Base-by-base conservation (phyloP, 1,140 invertebrate genomes). In the Lamellibrachia luymesi region DNA sequence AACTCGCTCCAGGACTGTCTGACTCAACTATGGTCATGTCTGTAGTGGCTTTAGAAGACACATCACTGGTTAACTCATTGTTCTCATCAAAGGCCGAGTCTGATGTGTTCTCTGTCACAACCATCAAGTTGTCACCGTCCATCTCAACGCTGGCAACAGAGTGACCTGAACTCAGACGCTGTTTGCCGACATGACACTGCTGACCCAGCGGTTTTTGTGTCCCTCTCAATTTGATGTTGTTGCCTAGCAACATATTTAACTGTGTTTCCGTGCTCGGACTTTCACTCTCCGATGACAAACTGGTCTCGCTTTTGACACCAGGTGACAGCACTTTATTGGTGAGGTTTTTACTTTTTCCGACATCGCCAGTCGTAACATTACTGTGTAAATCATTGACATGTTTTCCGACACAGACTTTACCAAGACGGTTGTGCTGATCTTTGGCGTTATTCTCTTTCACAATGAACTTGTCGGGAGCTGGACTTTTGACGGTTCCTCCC, bases 81-180 rank as follows among this genome's bases (percentile, higher is more conserved):
- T 92, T 80, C 2, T 8, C 25, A 22, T 80, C 64, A 51, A 93
- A 91, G 13, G 80, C 25, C 27, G 90, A 93, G 92, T 95, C 95
- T 4, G 64, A 80, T 17, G 95, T 51, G 89, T 95, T 95, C 92
- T 96, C 95, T 27, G 95, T 95, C 2, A 95, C 95, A 38, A 96
- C 95, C 50, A 95, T 95, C n/a, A 96, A 93, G 91, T 95, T 96
- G 93, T 96, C 96, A 50, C 95, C 96, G 17, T 96, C 95, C 95
- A 96, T 96, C 94, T 96, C 95, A 90, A 96, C 96, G 92, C 95
- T 96, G 38, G 93, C 90, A 2, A 96, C 92, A 38, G 92, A 93
- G 56, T 89, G 56, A 50, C 89, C 52, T 17, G 92, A 93, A 50
- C 92, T 93, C 38, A 80, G 56, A 4, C 92, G 52, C 25, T 90